phyloP scores from a whole-genome alignment of 2,797 vertebrate genomes.

The Oreortyx pictus region DNA sequence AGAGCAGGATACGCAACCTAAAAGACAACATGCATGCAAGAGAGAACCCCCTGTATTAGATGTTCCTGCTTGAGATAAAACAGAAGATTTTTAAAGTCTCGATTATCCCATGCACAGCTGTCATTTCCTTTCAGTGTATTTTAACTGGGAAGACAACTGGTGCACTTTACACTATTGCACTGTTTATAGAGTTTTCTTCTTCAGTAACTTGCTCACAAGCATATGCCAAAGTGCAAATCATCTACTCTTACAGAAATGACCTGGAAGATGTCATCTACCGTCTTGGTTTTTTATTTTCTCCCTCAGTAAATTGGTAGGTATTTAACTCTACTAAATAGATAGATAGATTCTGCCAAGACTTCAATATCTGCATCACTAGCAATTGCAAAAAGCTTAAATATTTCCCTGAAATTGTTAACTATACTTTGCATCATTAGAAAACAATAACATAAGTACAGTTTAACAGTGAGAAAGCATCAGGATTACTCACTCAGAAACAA shows the following conservation, averaged over 20 bases:
- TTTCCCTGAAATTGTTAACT: not conserved
- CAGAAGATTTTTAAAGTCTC: not conserved
- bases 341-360: not conserved
- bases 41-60: accelerated
- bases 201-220: not conserved
- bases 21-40: not conserved
- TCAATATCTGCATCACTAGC: not conserved
- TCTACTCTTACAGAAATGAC: not conserved
- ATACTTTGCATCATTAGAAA: not conserved
- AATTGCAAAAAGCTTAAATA: not conserved
- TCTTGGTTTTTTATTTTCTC: not conserved
- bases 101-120: not conserved
- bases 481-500: not conserved
- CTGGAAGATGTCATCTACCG: not conserved
- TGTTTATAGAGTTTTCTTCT: not conserved
- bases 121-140: not conserved
- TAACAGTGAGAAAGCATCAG: not conserved
- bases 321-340: not conserved
- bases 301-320: not conserved
- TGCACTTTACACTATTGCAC: not conserved
- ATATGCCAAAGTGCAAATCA: not conserved
- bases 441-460: not conserved
- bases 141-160: slow-evolving; percentile 5
- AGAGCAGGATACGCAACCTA: not conserved
- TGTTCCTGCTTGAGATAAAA: not conserved